phyloP scores from a whole-genome alignment of 2,888 invertebrate species.

The Tachina fera region DNA sequence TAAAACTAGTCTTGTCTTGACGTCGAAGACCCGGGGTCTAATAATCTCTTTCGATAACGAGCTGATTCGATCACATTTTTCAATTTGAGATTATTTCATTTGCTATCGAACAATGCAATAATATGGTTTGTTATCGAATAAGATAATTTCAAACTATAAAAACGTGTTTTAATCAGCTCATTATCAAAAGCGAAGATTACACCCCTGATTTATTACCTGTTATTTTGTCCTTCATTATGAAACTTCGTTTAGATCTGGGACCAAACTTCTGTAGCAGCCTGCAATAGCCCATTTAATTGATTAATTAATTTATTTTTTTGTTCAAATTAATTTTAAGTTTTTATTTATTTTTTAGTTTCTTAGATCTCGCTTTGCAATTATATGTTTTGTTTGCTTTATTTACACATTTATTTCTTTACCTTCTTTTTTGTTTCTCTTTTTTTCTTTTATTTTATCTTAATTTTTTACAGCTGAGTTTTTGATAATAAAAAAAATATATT shows the following conservation, averaged over 20 bases:
- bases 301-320: slow-evolving; percentile 56
- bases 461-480: slow-evolving; percentile 78
- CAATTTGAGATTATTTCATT: too few relatives aligned
- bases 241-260: background rate
- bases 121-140: too few relatives aligned
- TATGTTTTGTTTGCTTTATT: slow-evolving; percentile 48
- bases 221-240: background rate
- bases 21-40: too few relatives aligned
- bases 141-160: too few relatives aligned
- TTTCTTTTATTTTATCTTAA: slow-evolving; percentile 70
- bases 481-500: slow-evolving; percentile 67
- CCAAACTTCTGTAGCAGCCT: slow-evolving; percentile 18
- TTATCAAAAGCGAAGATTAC: too few relatives aligned
- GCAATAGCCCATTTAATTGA: slow-evolving; percentile 70
- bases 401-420: slow-evolving; percentile 71
- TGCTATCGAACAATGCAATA: too few relatives aligned
- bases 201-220: too few relatives aligned
- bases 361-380: slow-evolving; percentile 73
- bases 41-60: too few relatives aligned
- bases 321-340: slow-evolving; percentile 69
- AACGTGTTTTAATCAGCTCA: too few relatives aligned
- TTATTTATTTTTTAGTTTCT: slow-evolving; percentile 68
- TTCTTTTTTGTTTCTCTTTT: slow-evolving; percentile 69
- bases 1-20: too few relatives aligned
- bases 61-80: too few relatives aligned